These are phyloP conservation scores for Egretta garzetta DNA, from an alignment of 2,113 vertebrate genomes.

Conservation along the genomic window DNA sequence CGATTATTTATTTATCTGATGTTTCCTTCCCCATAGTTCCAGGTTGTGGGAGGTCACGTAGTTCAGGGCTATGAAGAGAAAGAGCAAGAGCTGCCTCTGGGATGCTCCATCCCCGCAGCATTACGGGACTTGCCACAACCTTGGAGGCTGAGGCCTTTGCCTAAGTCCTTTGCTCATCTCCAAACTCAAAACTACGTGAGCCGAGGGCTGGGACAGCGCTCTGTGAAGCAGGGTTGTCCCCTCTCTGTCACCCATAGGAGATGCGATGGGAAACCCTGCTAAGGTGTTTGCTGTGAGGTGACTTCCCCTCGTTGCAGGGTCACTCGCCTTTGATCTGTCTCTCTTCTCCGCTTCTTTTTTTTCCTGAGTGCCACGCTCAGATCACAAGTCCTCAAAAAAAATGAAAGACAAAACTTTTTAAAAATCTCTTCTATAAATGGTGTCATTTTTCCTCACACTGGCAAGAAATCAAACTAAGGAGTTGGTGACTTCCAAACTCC, in stretches of 20 bases:
- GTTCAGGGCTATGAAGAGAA: neutral
- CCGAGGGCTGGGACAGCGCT: neutral
- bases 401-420: neutral
- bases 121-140: fast-evolving
- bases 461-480: neutral
- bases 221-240: neutral
- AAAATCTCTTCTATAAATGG: neutral
- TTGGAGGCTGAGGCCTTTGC: neutral
- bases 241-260: neutral
- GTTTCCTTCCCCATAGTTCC: fast-evolving
- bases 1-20: neutral
- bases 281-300: neutral
- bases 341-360: neutral
- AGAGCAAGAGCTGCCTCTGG: neutral
- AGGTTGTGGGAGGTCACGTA: neutral
- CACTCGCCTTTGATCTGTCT: neutral
- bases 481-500: neutral
- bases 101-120: neutral
- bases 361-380: neutral
- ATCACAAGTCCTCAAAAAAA: neutral
- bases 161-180: neutral
- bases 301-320: fast-evolving
- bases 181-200: fast-evolving
- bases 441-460: neutral
- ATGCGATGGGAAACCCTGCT: neutral